These are phyloP conservation scores for Benitochromis conjunctus DNA, from an alignment of 2,113 vertebrate species.

Conservation along the genomic window DNA sequence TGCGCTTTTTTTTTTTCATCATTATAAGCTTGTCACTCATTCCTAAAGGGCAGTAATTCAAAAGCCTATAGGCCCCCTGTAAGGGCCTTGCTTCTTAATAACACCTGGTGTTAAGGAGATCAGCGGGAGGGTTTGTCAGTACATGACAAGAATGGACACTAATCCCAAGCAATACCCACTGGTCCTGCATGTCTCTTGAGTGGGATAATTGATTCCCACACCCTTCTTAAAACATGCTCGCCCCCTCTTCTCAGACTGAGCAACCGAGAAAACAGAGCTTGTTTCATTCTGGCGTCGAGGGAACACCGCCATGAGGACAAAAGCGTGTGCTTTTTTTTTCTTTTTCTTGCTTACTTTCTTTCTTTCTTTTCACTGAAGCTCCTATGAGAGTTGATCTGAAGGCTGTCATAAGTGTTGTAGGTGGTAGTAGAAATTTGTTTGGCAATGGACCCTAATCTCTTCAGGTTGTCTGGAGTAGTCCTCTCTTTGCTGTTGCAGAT, in stretches of 20 bases:
- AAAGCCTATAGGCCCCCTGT: conserved; percentile 42
- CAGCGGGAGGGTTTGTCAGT: conserved; percentile 69
- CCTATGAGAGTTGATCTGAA: conserved; percentile 28
- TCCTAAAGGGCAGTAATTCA: conserved; percentile 53
- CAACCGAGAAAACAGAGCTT: conserved; percentile 52
- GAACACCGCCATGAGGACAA: conserved; percentile 30
- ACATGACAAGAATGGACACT: conserved; percentile 72
- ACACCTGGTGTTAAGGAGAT: conserved; percentile 72
- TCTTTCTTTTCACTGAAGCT: background rate
- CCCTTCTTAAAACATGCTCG: conserved; percentile 56
- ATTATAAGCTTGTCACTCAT: conserved; percentile 62
- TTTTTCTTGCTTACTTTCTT: background rate
- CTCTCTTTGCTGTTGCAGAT: background rate
- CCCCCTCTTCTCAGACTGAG: conserved; percentile 27
- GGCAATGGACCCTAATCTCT: conserved; percentile 67
- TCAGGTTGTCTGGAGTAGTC: conserved; percentile 32
- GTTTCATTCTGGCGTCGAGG: conserved; percentile 45
- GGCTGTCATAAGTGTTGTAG: conserved; percentile 52
- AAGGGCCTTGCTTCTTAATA: conserved; percentile 60
- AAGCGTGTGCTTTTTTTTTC: conserved; percentile 17
- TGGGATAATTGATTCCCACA: conserved; percentile 74
- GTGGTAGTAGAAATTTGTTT: conserved; percentile 60
- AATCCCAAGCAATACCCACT: conserved; percentile 64
- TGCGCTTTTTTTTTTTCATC: conserved; percentile 39
- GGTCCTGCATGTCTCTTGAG: conserved; percentile 58